Conservation (phyloP, 2,888 invertebrate genomes). For the Catocala sponsa region DNA sequence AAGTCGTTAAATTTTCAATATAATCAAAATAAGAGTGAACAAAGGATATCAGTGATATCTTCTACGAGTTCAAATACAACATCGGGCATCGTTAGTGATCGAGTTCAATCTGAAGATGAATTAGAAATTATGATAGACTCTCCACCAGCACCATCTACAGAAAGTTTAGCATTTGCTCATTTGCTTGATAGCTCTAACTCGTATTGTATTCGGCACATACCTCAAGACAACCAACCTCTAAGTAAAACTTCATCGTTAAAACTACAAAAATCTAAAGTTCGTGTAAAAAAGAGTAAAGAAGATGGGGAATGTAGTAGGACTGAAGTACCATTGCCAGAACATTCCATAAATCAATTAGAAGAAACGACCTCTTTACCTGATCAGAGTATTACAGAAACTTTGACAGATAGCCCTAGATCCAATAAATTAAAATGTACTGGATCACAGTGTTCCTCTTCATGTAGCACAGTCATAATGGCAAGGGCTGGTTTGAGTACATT, state of each 20-base stretch:
- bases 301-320: conserved; percentile 63
- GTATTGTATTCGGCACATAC: conserved; percentile 73
- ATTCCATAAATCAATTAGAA: conserved; percentile 64
- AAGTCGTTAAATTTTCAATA: conserved; percentile 88
- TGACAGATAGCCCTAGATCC: conserved; percentile 87
- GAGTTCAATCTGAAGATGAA: conserved; percentile 98
- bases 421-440: conserved; percentile 90
- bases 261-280: conserved; percentile 70
- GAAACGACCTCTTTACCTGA: conserved; percentile 76
- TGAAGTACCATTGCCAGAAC: conserved; percentile 63
- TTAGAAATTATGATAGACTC: conserved; percentile 95
- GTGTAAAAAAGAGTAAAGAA: conserved; percentile 71
- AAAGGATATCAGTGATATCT: conserved; percentile 96
- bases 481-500: conserved; percentile 83
- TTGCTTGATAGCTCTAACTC: conserved; percentile 90
- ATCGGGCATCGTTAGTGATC: conserved; percentile 98
- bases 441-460: conserved; percentile 95
- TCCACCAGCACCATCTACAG: conserved; percentile 95
- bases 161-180: conserved; percentile 94
- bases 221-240: conserved; percentile 68
- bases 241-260: conserved; percentile 78
- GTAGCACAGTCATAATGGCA: conserved; percentile 94
- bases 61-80: conserved; percentile 99
- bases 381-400: conserved; percentile 80
- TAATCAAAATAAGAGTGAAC: conserved; percentile 91